These are phyloP conservation scores for Pristionchus maxplancki DNA, from an alignment of 2,888 invertebrate species.

Conservation along the genomic window DNA sequence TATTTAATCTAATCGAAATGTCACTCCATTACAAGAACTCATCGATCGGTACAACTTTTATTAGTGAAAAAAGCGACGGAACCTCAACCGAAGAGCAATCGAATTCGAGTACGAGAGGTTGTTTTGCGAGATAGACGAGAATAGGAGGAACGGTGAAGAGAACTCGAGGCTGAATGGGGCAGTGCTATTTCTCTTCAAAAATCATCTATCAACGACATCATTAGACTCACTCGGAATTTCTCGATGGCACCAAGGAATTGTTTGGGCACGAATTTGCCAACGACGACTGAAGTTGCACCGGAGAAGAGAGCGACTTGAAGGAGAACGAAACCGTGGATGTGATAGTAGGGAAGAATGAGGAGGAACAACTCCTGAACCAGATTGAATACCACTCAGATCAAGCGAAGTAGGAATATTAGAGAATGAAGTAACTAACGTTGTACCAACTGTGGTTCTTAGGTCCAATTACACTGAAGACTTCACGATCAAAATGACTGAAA, in stretches of 20 bases:
- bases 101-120: conserved; percentile 84
- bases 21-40: too few species aligned
- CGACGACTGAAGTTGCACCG: conserved; percentile 55
- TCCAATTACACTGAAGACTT: neutral
- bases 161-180: conserved; percentile 81
- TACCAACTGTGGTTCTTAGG: conserved; percentile 70
- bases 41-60: too few species aligned
- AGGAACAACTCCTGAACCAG: conserved; percentile 19
- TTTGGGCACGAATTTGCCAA: conserved; percentile 70
- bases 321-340: conserved; percentile 72
- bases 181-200: neutral
- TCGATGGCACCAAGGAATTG: conserved; percentile 67
- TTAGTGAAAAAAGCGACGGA: too few species aligned
- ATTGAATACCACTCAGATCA: too few species aligned
- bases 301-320: conserved; percentile 59
- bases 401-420: neutral
- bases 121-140: conserved; percentile 85
- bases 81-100: conserved; percentile 84
- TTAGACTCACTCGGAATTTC: conserved; percentile 60
- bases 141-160: conserved; percentile 88
- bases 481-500: neutral
- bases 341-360: conserved; percentile 73
- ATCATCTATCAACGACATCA: neutral
- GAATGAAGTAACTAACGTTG: conserved; percentile 66
- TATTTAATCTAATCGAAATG: neutral